phyloP scores from a whole-genome alignment of 2,797 vertebrate species.

The Chlorospingus semifuscus region DNA sequence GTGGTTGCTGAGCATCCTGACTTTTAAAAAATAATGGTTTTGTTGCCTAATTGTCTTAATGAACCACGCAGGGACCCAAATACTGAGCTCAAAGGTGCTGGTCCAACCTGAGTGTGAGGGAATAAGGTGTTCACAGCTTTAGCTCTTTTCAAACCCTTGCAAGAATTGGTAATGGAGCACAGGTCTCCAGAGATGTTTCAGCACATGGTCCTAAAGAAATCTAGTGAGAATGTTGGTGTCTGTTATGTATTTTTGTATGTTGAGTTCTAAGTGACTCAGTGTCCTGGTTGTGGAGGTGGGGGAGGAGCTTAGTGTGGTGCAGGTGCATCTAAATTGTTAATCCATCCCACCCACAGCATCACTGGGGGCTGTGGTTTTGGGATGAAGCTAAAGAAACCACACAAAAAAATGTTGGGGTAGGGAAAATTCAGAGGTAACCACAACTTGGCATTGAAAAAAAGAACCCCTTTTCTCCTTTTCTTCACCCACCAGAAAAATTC shows the following conservation, averaged over 20 bases:
- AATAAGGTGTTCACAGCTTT: background rate
- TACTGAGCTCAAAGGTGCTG: fast-evolving
- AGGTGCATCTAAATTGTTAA: background rate
- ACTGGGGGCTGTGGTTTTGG: background rate
- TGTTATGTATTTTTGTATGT: background rate
- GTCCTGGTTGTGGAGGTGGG: background rate
- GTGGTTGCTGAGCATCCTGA: background rate
- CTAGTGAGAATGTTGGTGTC: background rate
- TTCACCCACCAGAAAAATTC: background rate
- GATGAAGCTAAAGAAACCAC: background rate
- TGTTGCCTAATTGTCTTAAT: background rate
- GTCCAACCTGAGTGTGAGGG: background rate
- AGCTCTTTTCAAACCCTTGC: background rate
- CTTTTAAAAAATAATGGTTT: background rate
- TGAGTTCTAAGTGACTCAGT: background rate
- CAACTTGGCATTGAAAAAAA: background rate
- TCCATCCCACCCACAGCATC: background rate
- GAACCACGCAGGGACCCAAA: background rate
- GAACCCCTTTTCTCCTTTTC: background rate
- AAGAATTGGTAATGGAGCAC: background rate
- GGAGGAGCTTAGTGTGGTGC: background rate
- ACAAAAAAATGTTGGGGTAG: background rate
- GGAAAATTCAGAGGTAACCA: background rate
- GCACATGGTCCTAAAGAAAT: background rate
- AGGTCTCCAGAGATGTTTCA: background rate